These are phyloP conservation scores for Dolichopus griseipennis DNA, from an alignment of 2,888 invertebrate species.

Conservation along the genomic window DNA sequence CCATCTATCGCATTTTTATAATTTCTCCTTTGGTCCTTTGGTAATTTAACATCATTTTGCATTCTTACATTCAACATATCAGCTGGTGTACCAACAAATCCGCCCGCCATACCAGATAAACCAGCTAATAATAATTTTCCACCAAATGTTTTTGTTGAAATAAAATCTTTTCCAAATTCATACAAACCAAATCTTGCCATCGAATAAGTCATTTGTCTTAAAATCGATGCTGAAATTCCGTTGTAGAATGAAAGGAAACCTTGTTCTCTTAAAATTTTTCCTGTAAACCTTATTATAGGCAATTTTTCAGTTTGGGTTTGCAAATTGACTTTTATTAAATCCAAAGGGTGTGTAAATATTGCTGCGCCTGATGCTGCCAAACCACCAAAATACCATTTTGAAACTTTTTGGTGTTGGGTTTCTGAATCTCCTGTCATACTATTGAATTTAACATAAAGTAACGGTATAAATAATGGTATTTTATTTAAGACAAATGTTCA, in stretches of 20 bases:
- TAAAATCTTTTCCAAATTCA: slow-evolving; percentile 62
- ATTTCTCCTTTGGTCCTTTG: slow-evolving; percentile 75
- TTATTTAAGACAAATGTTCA: too few relatives aligned
- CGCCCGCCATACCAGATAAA: slow-evolving; percentile 77
- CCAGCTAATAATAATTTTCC: slow-evolving; percentile 65
- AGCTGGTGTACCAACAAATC: slow-evolving; percentile 90
- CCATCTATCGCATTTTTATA: slow-evolving; percentile 96
- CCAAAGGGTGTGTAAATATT: slow-evolving; percentile 92
- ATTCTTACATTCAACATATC: slow-evolving; percentile 98
- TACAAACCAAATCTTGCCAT: slow-evolving; percentile 73
- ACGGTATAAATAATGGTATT: too few relatives aligned
- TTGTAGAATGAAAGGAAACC: slow-evolving; percentile 85
- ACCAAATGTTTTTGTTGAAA: slow-evolving; percentile 41
- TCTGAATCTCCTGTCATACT: too few relatives aligned
- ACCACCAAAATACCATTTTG: too few relatives aligned
- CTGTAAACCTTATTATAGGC: slow-evolving; percentile 61
- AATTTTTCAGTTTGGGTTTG: slow-evolving; percentile 91
- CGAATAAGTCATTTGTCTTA: slow-evolving; percentile 91
- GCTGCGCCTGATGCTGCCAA: too few relatives aligned
- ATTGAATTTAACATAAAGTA: too few relatives aligned
- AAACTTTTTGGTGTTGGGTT: too few relatives aligned
- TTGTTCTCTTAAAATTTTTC: slow-evolving; percentile 71
- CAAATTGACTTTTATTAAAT: slow-evolving; percentile 85
- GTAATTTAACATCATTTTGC: slow-evolving; percentile 97
- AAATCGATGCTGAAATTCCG: slow-evolving; percentile 88